Conservation (phyloP, 2,888 invertebrate genomes). For the Drosophila yooni region DNA sequence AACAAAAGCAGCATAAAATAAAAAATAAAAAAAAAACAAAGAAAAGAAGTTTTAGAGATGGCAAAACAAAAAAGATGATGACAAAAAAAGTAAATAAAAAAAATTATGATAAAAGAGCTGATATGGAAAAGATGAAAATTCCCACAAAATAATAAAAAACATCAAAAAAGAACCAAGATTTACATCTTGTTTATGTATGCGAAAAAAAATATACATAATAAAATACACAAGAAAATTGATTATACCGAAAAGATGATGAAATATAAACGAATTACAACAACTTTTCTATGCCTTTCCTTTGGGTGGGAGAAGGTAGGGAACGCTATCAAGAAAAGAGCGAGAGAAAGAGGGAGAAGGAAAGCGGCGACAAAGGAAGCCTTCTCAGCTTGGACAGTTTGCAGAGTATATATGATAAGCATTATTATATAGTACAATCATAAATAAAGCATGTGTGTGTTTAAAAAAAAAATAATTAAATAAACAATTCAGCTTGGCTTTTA, state of each 20-base stretch:
- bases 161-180: constrained; percentile 54
- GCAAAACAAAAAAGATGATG: constrained; percentile 53
- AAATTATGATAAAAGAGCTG: constrained; percentile 50
- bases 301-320: constrained; percentile 66
- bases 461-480: constrained; percentile 18
- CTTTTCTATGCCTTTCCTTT: constrained; percentile 75
- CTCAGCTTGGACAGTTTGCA: constrained; percentile 4
- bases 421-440: constrained; percentile 21
- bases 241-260: constrained; percentile 71
- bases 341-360: neutral
- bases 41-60: constrained; percentile 62
- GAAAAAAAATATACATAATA: constrained; percentile 60
- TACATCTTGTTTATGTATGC: constrained; percentile 50
- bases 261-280: constrained; percentile 78
- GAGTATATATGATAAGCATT: constrained; percentile 20
- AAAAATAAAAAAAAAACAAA: constrained; percentile 40
- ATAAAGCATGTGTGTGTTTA: constrained; percentile 10
- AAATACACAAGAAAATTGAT: constrained; percentile 68
- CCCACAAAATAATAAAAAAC: constrained; percentile 54
- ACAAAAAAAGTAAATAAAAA: constrained; percentile 49
- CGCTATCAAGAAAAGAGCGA: neutral
- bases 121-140: constrained; percentile 65
- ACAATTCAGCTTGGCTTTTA: constrained; percentile 31
- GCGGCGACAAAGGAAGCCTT: constrained; percentile 5
- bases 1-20: constrained; percentile 62